Percentiles rank a stretch among this genome's conserved stretches.
These are phyloP conservation scores for Brachyptera risi DNA, from an alignment of 2,888 invertebrate species.

Conservation along the genomic window DNA sequence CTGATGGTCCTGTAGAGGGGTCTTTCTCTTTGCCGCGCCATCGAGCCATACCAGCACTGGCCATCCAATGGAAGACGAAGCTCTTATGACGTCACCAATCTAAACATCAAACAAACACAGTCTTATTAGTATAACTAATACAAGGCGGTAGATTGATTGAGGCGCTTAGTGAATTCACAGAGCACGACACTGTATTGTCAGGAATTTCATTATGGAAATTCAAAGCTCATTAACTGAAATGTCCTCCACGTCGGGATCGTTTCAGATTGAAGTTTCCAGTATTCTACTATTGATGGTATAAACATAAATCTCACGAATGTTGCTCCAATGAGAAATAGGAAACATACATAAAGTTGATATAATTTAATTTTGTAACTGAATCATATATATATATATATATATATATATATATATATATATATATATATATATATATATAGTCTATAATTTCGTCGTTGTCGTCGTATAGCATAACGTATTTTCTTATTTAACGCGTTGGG, in stretches of 20 bases:
- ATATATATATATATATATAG: background rate
- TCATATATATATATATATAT: background rate
- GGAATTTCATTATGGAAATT: background rate
- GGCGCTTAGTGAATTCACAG: background rate
- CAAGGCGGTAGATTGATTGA: background rate
- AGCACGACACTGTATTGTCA: background rate
- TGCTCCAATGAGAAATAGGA: background rate
- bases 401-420: too few species aligned
- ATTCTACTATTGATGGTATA: background rate
- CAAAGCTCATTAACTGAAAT: background rate
- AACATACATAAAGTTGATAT: background rate
- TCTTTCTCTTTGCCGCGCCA: constrained; percentile 68
- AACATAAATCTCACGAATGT: background rate
- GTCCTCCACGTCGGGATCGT: background rate
- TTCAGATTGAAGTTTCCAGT: background rate
- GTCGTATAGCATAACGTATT: background rate
- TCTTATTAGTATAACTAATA: background rate
- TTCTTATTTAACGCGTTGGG: background rate
- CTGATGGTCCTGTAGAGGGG: constrained; percentile 55
- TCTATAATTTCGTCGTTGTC: background rate
- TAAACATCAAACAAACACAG: too few species aligned
- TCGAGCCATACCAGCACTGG: constrained; percentile 69
- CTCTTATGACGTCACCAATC: too few species aligned
- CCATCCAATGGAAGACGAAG: constrained; percentile 54
- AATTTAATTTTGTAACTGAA: background rate